Evolutionary conservation across 2,888 invertebrate species (phyloP).

Genomic region (Caenorhabditis afra): DNA sequence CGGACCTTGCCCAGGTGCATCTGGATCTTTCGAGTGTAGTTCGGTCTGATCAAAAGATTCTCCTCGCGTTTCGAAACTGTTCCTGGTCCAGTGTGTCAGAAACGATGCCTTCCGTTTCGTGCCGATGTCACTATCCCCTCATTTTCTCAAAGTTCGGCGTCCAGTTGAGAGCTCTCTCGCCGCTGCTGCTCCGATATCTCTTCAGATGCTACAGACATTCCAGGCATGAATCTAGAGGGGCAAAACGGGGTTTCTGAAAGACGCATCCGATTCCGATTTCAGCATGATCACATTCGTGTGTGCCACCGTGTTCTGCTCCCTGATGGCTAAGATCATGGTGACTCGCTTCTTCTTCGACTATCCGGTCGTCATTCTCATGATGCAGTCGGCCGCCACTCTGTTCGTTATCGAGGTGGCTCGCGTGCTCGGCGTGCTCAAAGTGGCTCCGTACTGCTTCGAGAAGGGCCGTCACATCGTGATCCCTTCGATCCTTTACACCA

Average conservation of each 20-base stretch:
- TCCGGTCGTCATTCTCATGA: conserved; percentile 83
- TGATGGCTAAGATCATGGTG: conserved; percentile 65
- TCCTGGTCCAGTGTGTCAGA: too few relatives aligned
- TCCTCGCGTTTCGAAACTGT: not conserved
- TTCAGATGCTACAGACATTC: not conserved
- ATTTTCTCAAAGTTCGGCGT: not conserved
- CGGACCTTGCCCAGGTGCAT: too few relatives aligned
- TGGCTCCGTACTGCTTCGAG: conserved; percentile 81
- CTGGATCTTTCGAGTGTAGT: too few relatives aligned
- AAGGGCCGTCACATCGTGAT: conserved; percentile 81
- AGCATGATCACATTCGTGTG: conserved; percentile 59
- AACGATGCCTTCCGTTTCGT: not conserved
- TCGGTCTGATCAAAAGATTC: too few relatives aligned
- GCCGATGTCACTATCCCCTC: not conserved
- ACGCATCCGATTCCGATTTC: conserved; percentile 18
- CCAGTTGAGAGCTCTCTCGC: not conserved
- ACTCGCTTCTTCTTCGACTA: conserved; percentile 82
- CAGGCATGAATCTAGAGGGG: not conserved
- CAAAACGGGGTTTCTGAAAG: not conserved
- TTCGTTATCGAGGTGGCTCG: conserved; percentile 81
- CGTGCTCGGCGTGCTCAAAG: conserved; percentile 75
- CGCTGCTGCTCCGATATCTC: not conserved
- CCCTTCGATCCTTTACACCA: conserved; percentile 81
- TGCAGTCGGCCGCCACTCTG: conserved; percentile 82
- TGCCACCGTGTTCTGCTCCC: conserved; percentile 58